phyloP scores from a whole-genome alignment of 1,140 invertebrate species.

The Hestina assimilis region DNA sequence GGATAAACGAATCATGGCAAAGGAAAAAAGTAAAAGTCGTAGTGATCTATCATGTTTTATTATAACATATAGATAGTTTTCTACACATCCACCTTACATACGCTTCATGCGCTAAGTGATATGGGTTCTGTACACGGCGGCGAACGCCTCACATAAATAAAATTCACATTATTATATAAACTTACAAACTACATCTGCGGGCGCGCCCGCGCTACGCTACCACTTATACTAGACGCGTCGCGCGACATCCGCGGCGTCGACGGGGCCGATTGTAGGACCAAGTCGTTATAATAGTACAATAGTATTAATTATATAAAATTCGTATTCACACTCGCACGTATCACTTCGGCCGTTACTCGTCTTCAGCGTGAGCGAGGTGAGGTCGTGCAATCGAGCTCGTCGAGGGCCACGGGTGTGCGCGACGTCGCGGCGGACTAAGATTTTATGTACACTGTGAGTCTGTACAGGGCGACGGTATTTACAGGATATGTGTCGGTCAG shows the following conservation, averaged over 20 bases:
- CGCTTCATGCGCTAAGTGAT: slow-evolving; percentile 66
- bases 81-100: slow-evolving; percentile 72
- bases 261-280: slow-evolving; percentile 1
- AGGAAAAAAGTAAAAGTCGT: slow-evolving; percentile 42
- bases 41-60: slow-evolving; percentile 69
- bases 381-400: neutral
- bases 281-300: no score
- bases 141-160: slow-evolving; percentile 59
- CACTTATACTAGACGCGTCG: slow-evolving; percentile 13
- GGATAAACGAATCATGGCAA: no score
- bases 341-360: no score
- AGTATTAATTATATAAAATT: no score
- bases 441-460: slow-evolving; percentile 38
- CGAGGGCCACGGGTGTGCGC: neutral
- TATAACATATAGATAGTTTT: slow-evolving; percentile 73
- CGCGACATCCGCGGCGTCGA: slow-evolving; percentile 5
- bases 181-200: slow-evolving; percentile 39
- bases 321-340: neutral
- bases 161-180: slow-evolving; percentile 64
- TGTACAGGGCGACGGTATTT: slow-evolving; percentile 38
- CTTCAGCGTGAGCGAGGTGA: neutral
- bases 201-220: slow-evolving; percentile 17
- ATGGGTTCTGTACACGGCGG: slow-evolving; percentile 65
- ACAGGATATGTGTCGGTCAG: slow-evolving; percentile 54
- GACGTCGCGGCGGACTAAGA: slow-evolving; percentile 21